Base-by-base conservation (phyloP, 2,888 invertebrate species). In the Pseudococcus longispinus region DNA sequence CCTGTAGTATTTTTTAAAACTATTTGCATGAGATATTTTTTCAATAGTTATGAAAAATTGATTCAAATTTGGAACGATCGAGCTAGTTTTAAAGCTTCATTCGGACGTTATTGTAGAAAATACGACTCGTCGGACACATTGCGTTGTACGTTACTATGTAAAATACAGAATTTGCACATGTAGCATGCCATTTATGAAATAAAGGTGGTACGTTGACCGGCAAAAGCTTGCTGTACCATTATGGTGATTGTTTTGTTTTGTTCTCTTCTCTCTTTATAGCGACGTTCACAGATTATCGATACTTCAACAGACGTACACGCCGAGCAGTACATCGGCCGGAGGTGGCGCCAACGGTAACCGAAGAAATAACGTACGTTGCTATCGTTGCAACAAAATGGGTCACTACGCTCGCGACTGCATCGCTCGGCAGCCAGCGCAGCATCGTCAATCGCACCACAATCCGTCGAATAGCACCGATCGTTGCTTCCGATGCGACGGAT, bases 201-300 rank as follows among this genome's bases (percentile, higher is more conserved):
- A 8, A 55, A 55, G 8, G 5, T n/a, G 3, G 55, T 55, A 20
- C 13, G 3, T n/a, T 2, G n/a, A 15, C 55, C n/a, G 6, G n/a
- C 6, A 55, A 55, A 55, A n/a, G 15, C 15, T 55, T n/a, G n/a
- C n/a, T 55, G 55, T 55, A 20, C 26, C 13, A 8, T 37, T n/a
- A 55, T 20, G 55, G n/a, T 20, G 55, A 55, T 20, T 18, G 55
- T 60, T 23, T 60, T 51, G 18, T 18, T 60, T 60, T 60, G 2
- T 23, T 20, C 2, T 60, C 6, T 60, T 60, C 65, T 37, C 13
- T 85, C 46, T 23, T 86, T 86, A 37, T 86, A 86, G 86, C 51
- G 80, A 86, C 46, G 86, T 86, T 15, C 86, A 86, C 20, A 32
- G 86, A 44, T 70, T 85, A 23, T 70, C 85, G 23, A 70, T 85